Percentiles rank a stretch among this genome's conserved stretches.
These are phyloP conservation scores for Lerista edwardsae DNA, from an alignment of 2,797 vertebrate species.

Conservation along the genomic window DNA sequence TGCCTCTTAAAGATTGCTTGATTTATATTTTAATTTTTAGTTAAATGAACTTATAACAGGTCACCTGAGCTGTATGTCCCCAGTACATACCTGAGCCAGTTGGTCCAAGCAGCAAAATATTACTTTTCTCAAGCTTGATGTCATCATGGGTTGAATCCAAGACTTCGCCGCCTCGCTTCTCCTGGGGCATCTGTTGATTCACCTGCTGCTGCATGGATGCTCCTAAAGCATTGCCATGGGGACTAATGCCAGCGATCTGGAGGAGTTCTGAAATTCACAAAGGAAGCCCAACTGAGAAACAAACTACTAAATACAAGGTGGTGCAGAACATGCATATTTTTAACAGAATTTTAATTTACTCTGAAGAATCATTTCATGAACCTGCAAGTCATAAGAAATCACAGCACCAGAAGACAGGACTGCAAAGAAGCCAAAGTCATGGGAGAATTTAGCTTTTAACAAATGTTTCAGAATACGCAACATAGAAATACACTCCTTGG, in stretches of 20 bases:
- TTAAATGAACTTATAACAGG: neutral
- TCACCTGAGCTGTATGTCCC: neutral
- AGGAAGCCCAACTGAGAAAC: slow-evolving; percentile 17
- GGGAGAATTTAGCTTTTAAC: neutral
- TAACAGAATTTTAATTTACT: neutral
- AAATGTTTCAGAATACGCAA: neutral
- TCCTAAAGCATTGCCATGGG: slow-evolving; percentile 94
- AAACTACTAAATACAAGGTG: neutral
- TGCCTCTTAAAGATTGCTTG: neutral
- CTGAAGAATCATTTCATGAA: neutral
- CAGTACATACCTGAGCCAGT: slow-evolving; percentile 90
- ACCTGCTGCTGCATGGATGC: slow-evolving; percentile 95
- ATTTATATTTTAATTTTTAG: neutral
- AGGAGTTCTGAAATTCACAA: slow-evolving; percentile 84
- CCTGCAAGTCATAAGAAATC: neutral
- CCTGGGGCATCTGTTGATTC: slow-evolving; percentile 90
- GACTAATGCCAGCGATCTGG: slow-evolving; percentile 96
- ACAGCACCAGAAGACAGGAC: neutral
- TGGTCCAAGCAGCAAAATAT: slow-evolving; percentile 95
- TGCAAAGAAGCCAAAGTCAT: neutral
- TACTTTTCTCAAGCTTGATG: slow-evolving; percentile 98
- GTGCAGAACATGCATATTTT: neutral
- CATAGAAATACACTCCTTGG: neutral
- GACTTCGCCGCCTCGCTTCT: slow-evolving; percentile 92
- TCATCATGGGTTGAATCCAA: slow-evolving; percentile 90